phyloP scores from a whole-genome alignment of 2,888 invertebrate species.

The Epinotia brunnichana region DNA sequence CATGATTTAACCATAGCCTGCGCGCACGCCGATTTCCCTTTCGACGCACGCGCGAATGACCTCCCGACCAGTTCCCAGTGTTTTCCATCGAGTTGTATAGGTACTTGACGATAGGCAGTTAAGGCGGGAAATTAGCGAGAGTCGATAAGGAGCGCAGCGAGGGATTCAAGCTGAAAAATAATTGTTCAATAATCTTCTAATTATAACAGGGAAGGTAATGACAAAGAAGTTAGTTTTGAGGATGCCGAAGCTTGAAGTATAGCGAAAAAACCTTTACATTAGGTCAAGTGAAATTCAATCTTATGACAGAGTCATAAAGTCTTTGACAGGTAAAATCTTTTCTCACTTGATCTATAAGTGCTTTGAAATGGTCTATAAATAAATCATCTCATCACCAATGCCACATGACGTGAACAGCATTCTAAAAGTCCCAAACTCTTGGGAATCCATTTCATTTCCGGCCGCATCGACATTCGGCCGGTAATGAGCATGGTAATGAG shows the following conservation, averaged over 20 bases:
- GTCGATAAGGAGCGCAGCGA: background rate
- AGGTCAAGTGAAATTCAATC: too few relatives aligned
- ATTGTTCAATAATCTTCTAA: background rate
- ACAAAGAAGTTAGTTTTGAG: too few relatives aligned
- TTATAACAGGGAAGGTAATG: too few relatives aligned
- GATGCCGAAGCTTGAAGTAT: too few relatives aligned
- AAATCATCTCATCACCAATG: background rate
- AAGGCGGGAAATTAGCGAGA: background rate
- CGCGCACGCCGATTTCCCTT: conserved; percentile 31
- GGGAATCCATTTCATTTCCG: conserved; percentile 40
- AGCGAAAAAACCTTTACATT: too few relatives aligned
- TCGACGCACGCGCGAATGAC: conserved; percentile 32
- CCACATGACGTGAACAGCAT: background rate
- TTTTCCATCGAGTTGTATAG: conserved; percentile 26
- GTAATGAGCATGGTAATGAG: conserved; percentile 47
- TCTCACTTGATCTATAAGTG: too few relatives aligned
- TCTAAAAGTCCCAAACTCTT: background rate
- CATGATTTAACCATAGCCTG: conserved; percentile 10
- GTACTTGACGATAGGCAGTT: background rate
- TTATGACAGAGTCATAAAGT: too few relatives aligned
- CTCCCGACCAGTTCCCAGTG: conserved; percentile 13
- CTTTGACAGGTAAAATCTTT: too few relatives aligned
- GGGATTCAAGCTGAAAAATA: background rate
- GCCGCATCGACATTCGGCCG: conserved; percentile 12
- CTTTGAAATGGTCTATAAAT: too few relatives aligned